Base-by-base conservation (phyloP, 1,140 invertebrate genomes). In the Neodiprion fabricii region DNA sequence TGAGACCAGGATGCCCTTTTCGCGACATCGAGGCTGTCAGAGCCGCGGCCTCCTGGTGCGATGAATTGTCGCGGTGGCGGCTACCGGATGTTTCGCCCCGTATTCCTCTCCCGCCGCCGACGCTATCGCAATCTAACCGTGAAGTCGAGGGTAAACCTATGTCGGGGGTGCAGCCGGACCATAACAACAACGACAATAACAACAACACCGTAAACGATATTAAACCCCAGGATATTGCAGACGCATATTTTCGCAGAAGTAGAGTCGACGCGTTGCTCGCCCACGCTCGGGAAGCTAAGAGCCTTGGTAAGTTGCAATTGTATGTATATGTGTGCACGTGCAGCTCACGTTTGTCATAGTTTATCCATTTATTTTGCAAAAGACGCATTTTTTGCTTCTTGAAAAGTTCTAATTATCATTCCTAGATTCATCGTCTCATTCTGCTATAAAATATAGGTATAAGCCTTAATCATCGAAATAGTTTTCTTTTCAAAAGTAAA, bases 1-100 rank as follows among this genome's bases (percentile, higher is more conserved):
- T 89, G 48, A 81, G 85, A 71, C 87, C 88, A 1, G 88, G 88
- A 3, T 88, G 88, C 77, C 88, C 86, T 1, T 84, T 88, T 69
- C 86, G 88, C 53, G 86, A 89, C 40, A 48, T 89, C 12, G 74
- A 71, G 0, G 80, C 84, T 0, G 69, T 88, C 28, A 80, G 87
- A 65, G 76, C 81, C 10, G 82, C 85, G 0, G 87, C 87, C 0
- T 84, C 85, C n/a, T 88, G 88, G 88, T 85, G 84, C 74, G 85
- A 87, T 48, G 88, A 89, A 70, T 67, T 89, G 4, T 83, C 77
- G 69, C 84, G 88, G 1, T 89, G 88, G 88, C 79, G 86, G 71
- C 73, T 89, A 65, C 86, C 86, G 21, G 87, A 89, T 28, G 73
- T 82, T 10, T 81, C 82, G 0, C 75, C 82, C 5, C 77, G 82